A percentile compares a stretch with the other conserved stretches of the same genome.
Conservation (phyloP, 2,113 vertebrate genomes). For the Addax nasomaculatus region DNA sequence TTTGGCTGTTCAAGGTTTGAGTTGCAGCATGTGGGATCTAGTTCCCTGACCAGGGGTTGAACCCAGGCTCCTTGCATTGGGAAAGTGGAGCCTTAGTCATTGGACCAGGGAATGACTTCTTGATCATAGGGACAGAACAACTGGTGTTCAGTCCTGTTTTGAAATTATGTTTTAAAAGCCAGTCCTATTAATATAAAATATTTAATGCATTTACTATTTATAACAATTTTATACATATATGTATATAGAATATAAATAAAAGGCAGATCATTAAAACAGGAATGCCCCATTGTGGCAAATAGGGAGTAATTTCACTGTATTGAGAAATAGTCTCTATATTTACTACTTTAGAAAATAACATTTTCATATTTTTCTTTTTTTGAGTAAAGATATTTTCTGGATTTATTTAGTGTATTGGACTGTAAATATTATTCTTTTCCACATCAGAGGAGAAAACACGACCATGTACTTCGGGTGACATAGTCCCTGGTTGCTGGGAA, state of each 20-base stretch:
- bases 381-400: neutral
- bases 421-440: neutral
- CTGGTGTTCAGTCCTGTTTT: neutral
- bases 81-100: neutral
- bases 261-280: neutral
- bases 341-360: neutral
- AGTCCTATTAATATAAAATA: neutral
- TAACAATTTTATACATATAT: neutral
- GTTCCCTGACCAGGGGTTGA: neutral
- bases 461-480: neutral
- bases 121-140: neutral
- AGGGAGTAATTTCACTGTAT: neutral
- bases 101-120: neutral
- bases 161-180: neutral
- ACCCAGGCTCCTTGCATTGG: neutral
- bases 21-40: neutral
- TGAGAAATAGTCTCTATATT: neutral
- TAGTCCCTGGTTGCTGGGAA: slow-evolving; percentile 47
- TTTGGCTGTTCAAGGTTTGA: neutral
- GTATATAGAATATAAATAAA: neutral
- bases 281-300: neutral
- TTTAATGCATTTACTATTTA: neutral
- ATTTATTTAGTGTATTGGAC: neutral
- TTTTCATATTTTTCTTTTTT: neutral
- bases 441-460: neutral